Evolutionary conservation across 2,113 vertebrate genomes (phyloP).

Genomic region (Chascanopsetta lugubris): DNA sequence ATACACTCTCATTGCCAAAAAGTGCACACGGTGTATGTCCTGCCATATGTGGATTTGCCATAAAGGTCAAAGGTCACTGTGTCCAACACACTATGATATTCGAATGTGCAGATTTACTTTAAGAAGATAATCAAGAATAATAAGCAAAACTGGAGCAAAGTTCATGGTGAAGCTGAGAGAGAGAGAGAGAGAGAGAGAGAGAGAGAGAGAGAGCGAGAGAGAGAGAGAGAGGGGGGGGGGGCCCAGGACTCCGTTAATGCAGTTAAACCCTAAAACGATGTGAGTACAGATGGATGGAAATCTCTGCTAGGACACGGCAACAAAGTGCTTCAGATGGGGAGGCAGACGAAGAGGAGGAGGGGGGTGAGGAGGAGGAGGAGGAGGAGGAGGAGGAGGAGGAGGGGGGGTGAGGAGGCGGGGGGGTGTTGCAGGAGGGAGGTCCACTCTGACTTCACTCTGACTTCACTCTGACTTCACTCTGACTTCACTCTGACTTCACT

Average conservation of each 20-base stretch:
- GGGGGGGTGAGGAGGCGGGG: slow-evolving; percentile 27
- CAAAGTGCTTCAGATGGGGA: slow-evolving; percentile 51
- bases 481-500: too few relatives aligned
- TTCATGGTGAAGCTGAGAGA: background rate
- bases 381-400: slow-evolving; percentile 76
- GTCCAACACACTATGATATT: too few relatives aligned
- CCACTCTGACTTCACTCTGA: too few relatives aligned
- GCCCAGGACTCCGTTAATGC: slow-evolving; percentile 41
- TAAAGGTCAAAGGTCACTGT: too few relatives aligned
- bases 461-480: too few relatives aligned
- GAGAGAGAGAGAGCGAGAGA: slow-evolving; percentile 26
- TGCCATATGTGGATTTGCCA: too few relatives aligned
- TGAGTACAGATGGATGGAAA: slow-evolving; percentile 56
- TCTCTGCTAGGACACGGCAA: slow-evolving; percentile 33
- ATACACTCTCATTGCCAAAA: too few relatives aligned
- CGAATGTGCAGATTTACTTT: slow-evolving; percentile 9
- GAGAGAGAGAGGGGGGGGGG: slow-evolving; percentile 5
- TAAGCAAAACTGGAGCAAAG: background rate
- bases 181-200: slow-evolving; percentile 9
- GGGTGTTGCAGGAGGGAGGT: background rate
- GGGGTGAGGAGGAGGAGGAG: slow-evolving; percentile 49
- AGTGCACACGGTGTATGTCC: too few relatives aligned
- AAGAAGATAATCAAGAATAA: background rate
- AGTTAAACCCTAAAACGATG: slow-evolving; percentile 51
- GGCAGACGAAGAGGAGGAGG: slow-evolving; percentile 31